Conservation (phyloP, 2,888 invertebrate species). For the Willowsia nigromaculata region DNA sequence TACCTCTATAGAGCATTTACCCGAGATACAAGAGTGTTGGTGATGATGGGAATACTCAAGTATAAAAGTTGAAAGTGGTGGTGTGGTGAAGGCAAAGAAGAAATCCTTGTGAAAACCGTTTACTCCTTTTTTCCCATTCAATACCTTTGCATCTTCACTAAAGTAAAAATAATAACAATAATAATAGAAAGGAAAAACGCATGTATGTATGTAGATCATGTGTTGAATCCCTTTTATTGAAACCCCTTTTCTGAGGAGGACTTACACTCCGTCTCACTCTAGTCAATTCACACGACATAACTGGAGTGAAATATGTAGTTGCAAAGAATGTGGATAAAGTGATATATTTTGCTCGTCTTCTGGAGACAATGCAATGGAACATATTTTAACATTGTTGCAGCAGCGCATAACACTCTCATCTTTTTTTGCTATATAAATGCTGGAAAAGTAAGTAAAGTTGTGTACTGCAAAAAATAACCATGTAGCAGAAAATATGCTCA, state of each 20-base stretch:
- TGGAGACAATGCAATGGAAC: neutral
- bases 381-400: neutral
- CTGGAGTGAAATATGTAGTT: neutral
- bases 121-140: neutral
- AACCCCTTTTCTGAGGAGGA: neutral
- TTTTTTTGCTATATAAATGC: neutral
- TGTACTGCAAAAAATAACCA: slow-evolving; percentile 26
- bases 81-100: neutral
- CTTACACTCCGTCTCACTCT: neutral
- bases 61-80: neutral
- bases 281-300: neutral
- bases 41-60: neutral
- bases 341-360: no score
- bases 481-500: neutral
- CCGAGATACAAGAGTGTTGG: neutral
- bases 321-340: slow-evolving; percentile 3
- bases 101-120: slow-evolving; percentile 27
- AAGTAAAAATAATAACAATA: no score
- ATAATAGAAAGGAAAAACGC: neutral
- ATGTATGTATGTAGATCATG: neutral
- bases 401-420: neutral
- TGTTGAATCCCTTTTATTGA: neutral
- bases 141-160: neutral
- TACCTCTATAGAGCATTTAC: neutral
- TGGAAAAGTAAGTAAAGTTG: slow-evolving; percentile 3